phyloP scores from a whole-genome alignment of 2,113 vertebrate species.

The Tricholaema leucomelas region DNA sequence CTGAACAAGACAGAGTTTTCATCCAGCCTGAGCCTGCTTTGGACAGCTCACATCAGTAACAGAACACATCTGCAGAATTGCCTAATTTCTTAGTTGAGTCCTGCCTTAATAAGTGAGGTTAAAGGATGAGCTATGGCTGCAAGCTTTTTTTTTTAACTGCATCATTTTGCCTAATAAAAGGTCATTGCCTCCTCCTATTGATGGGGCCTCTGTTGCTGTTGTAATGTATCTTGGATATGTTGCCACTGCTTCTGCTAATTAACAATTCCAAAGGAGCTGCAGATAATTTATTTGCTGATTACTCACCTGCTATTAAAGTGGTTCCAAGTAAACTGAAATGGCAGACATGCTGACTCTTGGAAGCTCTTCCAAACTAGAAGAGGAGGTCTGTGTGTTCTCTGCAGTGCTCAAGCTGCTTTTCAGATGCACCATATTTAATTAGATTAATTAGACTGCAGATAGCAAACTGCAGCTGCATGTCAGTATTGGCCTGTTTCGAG shows the following conservation, averaged over 20 bases:
- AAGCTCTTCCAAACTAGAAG: conserved; percentile 13
- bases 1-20: no score
- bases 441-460: conserved; percentile 60
- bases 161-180: not conserved
- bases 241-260: no score
- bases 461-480: no score
- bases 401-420: conserved; percentile 11
- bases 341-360: conserved; percentile 7
- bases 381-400: conserved; percentile 12
- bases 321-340: conserved; percentile 36
- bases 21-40: no score
- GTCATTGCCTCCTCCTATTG: not conserved
- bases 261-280: no score
- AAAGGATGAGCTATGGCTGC: not conserved
- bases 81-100: no score
- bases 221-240: not conserved
- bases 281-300: conserved; percentile 32
- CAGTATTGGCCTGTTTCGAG: not conserved
- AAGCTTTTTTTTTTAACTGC: not conserved
- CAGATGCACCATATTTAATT: conserved; percentile 42
- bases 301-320: conserved; percentile 39
- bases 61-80: no score
- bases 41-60: no score
- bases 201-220: not conserved
- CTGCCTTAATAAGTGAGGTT: not conserved